Percentiles rank a stretch among this genome's conserved stretches.
These are phyloP conservation scores for Ceratina calcarata DNA, from an alignment of 1,140 invertebrate genomes.

Conservation along the genomic window DNA sequence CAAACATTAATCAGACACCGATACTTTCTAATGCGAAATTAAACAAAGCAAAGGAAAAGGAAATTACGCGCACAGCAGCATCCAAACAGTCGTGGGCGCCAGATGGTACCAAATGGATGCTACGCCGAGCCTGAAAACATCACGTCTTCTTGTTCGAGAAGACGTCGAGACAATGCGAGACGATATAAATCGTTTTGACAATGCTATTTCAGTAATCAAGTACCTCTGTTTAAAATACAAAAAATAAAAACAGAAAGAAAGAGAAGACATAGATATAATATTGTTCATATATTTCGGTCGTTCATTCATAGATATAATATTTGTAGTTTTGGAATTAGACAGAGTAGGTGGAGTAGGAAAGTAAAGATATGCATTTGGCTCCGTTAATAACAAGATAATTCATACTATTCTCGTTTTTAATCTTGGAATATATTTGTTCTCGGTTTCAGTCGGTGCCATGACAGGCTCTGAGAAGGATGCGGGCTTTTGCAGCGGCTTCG, in stretches of 20 bases:
- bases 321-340: no score
- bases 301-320: no score
- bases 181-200: background rate
- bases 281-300: no score
- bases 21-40: no score
- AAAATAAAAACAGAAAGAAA: no score
- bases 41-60: background rate
- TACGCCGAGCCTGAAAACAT: constrained; percentile 62
- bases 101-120: constrained; percentile 69
- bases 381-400: background rate
- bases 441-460: constrained; percentile 74
- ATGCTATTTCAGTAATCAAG: no score
- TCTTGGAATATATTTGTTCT: constrained; percentile 29
- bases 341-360: no score
- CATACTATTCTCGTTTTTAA: background rate
- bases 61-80: constrained; percentile 55
- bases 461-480: constrained; percentile 83
- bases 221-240: no score
- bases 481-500: constrained; percentile 87
- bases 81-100: constrained; percentile 59
- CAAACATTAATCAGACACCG: no score
- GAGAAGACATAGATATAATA: no score
- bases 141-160: constrained; percentile 33
- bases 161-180: background rate
- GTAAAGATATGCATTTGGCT: background rate